phyloP scores from a whole-genome alignment of 2,888 invertebrate species.

The Thereva unica region DNA sequence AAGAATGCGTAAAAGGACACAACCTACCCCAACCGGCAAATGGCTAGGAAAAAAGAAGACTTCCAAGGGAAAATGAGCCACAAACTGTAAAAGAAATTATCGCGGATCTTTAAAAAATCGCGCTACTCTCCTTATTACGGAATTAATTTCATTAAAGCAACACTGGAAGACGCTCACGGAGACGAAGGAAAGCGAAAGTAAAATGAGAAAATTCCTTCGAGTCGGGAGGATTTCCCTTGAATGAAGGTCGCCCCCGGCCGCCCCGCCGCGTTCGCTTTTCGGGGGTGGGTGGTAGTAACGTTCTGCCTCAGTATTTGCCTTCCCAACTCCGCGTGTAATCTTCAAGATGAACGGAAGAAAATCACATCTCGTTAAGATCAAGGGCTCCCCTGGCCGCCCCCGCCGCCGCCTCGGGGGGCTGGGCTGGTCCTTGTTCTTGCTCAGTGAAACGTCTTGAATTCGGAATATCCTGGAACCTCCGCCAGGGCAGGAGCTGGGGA shows the following conservation, averaged over 20 bases:
- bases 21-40: constrained; percentile 39
- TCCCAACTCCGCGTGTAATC: constrained; percentile 39
- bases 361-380: constrained; percentile 45
- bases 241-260: constrained; percentile 27
- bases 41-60: constrained; percentile 4
- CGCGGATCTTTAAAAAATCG: constrained; percentile 38
- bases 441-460: constrained; percentile 18
- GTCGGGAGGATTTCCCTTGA: constrained; percentile 21
- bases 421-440: constrained; percentile 7
- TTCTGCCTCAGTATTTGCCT: constrained; percentile 33
- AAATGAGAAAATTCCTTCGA: constrained; percentile 40
- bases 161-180: not conserved
- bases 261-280: not conserved
- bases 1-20: constrained; percentile 26
- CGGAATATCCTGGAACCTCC: not conserved
- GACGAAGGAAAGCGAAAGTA: constrained; percentile 35
- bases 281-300: constrained; percentile 10
- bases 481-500: not conserved
- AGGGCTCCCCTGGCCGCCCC: constrained; percentile 12
- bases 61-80: constrained; percentile 36
- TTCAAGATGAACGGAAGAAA: constrained; percentile 37
- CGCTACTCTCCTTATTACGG: constrained; percentile 33
- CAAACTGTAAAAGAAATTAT: constrained; percentile 41
- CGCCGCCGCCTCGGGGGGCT: too few species aligned
- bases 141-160: constrained; percentile 42